These are phyloP conservation scores for Phyllotis vaccarum DNA, from an alignment of 2,797 vertebrate genomes.

Conservation along the genomic window DNA sequence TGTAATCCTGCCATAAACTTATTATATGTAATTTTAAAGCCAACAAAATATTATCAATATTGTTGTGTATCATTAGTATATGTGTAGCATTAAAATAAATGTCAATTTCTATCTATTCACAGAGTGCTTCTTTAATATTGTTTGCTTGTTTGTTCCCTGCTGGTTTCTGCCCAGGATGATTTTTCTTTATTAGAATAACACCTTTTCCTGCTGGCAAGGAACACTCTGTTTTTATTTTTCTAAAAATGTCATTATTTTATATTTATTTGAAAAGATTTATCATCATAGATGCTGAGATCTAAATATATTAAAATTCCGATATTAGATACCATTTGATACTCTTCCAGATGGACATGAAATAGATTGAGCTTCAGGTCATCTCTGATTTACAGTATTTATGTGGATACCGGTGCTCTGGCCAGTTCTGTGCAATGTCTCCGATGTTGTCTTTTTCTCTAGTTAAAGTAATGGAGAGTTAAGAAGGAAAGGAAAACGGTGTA, in stretches of 20 bases:
- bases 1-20: conserved; percentile 14
- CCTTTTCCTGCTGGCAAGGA: neutral
- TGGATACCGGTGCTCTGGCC: neutral
- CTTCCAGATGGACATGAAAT: neutral
- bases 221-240: conserved; percentile 1
- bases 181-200: conserved; percentile 31
- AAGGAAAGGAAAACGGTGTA: conserved; percentile 38
- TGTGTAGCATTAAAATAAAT: too few species aligned
- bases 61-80: neutral
- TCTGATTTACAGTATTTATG: conserved; percentile 22
- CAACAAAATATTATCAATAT: neutral
- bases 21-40: neutral
- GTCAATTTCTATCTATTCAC: neutral
- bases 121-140: neutral
- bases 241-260: conserved; percentile 59
- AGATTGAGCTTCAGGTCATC: conserved; percentile 25
- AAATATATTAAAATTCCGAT: neutral
- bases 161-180: neutral
- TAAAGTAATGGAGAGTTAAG: neutral
- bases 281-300: conserved; percentile 29
- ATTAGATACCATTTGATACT: neutral
- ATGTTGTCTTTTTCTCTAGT: neutral
- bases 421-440: neutral
- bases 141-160: neutral
- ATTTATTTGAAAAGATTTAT: conserved; percentile 32